Evolutionary conservation across 2,113 vertebrate genomes (phyloP).

Genomic region (Paracanthobrama guichenoti): DNA sequence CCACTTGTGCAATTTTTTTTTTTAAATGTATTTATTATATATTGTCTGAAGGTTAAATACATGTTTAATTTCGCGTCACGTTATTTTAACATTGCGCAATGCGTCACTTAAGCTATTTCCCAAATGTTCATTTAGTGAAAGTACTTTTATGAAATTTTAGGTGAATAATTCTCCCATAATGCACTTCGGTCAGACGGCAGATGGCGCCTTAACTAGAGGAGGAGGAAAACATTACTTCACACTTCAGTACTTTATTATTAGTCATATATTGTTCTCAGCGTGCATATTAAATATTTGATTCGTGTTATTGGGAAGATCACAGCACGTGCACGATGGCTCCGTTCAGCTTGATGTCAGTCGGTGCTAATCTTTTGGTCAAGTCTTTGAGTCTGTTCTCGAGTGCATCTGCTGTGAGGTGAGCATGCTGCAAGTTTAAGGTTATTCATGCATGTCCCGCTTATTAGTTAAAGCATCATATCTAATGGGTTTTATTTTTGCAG

Average conservation of each 20-base stretch:
- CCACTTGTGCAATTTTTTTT: too few relatives aligned
- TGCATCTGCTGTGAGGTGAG: slow-evolving; percentile 66
- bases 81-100: too few relatives aligned
- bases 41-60: too few relatives aligned
- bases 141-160: slow-evolving; percentile 2
- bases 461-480: background rate
- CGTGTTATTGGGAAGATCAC: background rate
- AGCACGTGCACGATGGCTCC: slow-evolving; percentile 65
- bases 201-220: slow-evolving; percentile 65
- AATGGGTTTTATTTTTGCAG: background rate
- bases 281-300: background rate
- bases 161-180: slow-evolving; percentile 62
- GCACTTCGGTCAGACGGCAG: slow-evolving; percentile 29
- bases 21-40: too few relatives aligned
- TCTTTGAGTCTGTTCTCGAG: slow-evolving; percentile 62
- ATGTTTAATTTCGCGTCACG: too few relatives aligned
- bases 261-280: background rate
- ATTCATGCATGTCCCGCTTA: background rate
- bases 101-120: background rate
- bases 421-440: background rate
- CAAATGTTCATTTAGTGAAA: background rate
- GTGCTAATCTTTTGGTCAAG: slow-evolving; percentile 63
- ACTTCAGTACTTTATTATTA: background rate
- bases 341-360: slow-evolving; percentile 59
- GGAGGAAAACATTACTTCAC: background rate